These are phyloP conservation scores for Poeciliopsis infans DNA, from an alignment of 2,797 vertebrate species.

Conservation along the genomic window DNA sequence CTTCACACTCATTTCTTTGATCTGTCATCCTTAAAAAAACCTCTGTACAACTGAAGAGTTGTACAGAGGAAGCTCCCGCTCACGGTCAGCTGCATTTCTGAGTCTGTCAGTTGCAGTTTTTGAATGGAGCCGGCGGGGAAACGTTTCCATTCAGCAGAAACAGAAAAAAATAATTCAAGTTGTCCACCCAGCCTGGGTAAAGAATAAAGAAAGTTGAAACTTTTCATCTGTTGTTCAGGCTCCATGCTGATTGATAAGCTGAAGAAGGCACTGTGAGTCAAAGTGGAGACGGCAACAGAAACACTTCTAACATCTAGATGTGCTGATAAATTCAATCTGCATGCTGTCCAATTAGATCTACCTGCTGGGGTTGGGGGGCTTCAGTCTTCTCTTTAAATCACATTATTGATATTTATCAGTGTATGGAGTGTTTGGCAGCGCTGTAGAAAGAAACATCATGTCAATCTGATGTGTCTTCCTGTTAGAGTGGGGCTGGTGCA, in stretches of 20 bases:
- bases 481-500: slow-evolving; percentile 21
- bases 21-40: neutral
- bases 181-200: neutral
- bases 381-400: slow-evolving; percentile 18
- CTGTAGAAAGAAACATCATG: neutral
- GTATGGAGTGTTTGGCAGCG: neutral
- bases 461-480: slow-evolving; percentile 34
- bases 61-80: neutral
- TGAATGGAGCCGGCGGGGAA: neutral
- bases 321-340: neutral
- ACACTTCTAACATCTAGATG: neutral
- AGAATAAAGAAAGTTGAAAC: neutral
- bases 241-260: neutral
- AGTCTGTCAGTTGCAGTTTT: neutral
- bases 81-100: neutral
- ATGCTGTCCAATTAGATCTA: neutral
- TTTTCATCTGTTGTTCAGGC: neutral
- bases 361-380: neutral
- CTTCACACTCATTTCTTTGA: neutral
- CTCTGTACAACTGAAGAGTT: neutral
- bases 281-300: neutral
- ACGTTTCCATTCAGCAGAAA: neutral
- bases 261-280: neutral
- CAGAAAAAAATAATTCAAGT: neutral
- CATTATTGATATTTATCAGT: slow-evolving; percentile 21